These are phyloP conservation scores for Leucoraja ocellata DNA, from an alignment of 2,797 vertebrate genomes.

Conservation along the genomic window DNA sequence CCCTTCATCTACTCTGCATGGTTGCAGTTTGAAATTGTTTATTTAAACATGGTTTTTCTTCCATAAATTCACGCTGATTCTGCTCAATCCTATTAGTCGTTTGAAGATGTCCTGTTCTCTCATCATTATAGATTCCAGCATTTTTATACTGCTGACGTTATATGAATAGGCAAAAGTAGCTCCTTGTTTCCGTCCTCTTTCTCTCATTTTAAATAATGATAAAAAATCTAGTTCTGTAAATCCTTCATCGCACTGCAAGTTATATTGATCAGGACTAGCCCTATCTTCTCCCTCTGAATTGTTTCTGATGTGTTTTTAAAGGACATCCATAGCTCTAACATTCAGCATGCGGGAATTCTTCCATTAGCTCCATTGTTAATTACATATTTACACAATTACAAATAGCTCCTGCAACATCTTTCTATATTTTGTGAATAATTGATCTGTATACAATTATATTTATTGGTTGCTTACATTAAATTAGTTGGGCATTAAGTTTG, in stretches of 20 bases:
- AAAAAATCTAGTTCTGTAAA: not conserved
- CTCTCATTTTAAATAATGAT: not conserved
- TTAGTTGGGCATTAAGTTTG: not conserved
- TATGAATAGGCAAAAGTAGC: too few relatives aligned
- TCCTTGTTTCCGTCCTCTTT: too few relatives aligned
- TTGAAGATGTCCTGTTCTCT: too few relatives aligned
- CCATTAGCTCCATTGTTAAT: not conserved
- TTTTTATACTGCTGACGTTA: too few relatives aligned
- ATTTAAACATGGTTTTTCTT: too few relatives aligned
- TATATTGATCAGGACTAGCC: not conserved
- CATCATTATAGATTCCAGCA: too few relatives aligned
- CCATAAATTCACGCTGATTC: too few relatives aligned
- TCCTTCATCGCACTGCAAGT: not conserved
- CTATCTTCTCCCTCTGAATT: not conserved
- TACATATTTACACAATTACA: not conserved
- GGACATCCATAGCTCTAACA: not conserved
- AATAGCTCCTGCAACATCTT: not conserved
- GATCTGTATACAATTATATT: not conserved
- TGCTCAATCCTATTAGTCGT: too few relatives aligned
- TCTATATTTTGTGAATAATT: not conserved
- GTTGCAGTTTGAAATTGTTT: too few relatives aligned
- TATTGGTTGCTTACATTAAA: slow-evolving; percentile 24
- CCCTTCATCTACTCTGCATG: too few relatives aligned
- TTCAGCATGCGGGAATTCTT: not conserved
- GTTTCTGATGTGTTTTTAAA: not conserved